Base-by-base conservation (phyloP, 2,888 invertebrate genomes). In the Thereva nobilitata region DNA sequence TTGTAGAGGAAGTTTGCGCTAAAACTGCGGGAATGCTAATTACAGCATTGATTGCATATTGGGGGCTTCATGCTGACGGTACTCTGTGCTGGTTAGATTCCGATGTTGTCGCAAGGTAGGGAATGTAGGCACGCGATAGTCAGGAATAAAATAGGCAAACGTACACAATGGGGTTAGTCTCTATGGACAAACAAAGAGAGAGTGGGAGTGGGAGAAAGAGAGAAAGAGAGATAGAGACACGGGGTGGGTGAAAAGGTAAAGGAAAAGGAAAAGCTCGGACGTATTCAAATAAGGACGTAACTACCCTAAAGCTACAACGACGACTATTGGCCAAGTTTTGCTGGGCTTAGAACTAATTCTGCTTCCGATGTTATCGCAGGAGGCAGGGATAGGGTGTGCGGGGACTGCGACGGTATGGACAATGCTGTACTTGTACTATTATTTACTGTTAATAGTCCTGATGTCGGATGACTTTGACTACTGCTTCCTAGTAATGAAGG, bases 281-380 rank as follows among this genome's bases (percentile, higher is more conserved):
- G 10, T 10, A 47, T 47, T n/a, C 47, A 23, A 23, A 23, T 23
- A 23, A 23, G 23, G 23, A 23, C 23, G 23, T 23, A 23, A 23
- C n/a, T 47, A 49, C 34, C 50, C 44, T 41, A 10, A 12, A 41
- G 12, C 23, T 42, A 64, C 42, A 55, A 42, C 41, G 49, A 54
- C 34, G 38, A 67, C 72, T 76, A 79, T 72, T 81, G 81, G 56
- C 81, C 81, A 70, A 81, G 78, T 72, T 81, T 81, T 41, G 81
- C 78, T 57, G 81, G 81, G 74, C 81, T 81, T 71, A 81, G 75
- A 71, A 81, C 77, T 70, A 81, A 72, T 73, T 81, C 81, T 63
- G 80, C 77, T 73, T 81, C 81, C 41, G 61, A 65, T 55, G 64
- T 42, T 57, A 65, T 50, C 42, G 50, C 56, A 34, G 64, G 70